Evolutionary conservation across 1,140 invertebrate genomes (phyloP), one percentile per base, ranked within the genome.

Genomic region (Paralvinella palmiformis): DNA sequence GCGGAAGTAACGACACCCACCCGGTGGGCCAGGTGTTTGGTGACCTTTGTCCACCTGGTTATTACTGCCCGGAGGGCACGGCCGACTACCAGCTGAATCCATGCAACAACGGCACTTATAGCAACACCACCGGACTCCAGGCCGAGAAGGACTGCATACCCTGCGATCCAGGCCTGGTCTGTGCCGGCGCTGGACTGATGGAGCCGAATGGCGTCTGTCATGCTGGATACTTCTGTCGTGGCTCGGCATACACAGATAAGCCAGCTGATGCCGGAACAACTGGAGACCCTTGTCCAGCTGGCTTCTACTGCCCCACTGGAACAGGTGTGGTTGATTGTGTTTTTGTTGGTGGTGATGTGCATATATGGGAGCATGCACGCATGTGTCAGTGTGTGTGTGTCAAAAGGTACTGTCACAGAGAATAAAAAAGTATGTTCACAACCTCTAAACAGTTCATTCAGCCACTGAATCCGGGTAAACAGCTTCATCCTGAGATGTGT

Each of bases 91-190:
- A 62, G 5, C 62, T 70, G 27, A 68, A 65, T 32, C 75, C 74
- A 15, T 79, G 77, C 65, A 65, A 68, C 17, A 77, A 76, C 61
- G 75, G 77, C 17, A 79, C 75, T 1, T 79, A 77, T 58, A 71
- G 69, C 36, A 74, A 71, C 55, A 69, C 66, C 27, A 70, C 68
- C 35, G 75, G 74, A 4, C 61, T 69, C 52, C 41, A 48, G 1
- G 58, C 48, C 44, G 62, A 35, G 5, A 56, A 66, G 3, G 70
- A 75, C 58, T 79, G 77, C 64, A 72, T 71, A 6, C 27, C 61
- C 3, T 79, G 77, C 69, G 72, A 73, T 58, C 70, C 75, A 29
- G 77, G 75, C 5, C 58, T 63, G 22, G 72, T 71, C 2, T 79
- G 76, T 65, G 68, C 62, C 48, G 75, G 73, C 3, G 35, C 65